phyloP scores from a whole-genome alignment of 2,888 invertebrate species.

The Heterodera filipjevi region DNA sequence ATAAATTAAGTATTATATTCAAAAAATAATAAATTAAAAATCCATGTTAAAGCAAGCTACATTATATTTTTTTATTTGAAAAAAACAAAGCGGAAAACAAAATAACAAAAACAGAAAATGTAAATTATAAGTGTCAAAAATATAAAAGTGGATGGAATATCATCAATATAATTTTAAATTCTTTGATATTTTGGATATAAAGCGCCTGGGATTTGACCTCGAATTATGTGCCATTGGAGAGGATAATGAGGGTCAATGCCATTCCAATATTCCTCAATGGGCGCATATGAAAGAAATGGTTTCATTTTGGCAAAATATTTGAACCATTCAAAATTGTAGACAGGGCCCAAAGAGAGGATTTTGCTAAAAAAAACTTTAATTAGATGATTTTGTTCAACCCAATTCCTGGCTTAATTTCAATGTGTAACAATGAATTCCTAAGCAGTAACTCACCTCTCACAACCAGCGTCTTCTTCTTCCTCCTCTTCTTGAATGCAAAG shows the following conservation, averaged over 20 bases:
- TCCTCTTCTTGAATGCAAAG: conserved; percentile 24
- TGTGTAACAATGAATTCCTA: too few relatives aligned
- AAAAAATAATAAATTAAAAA: too few relatives aligned
- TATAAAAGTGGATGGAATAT: background rate
- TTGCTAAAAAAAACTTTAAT: background rate
- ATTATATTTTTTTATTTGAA: too few relatives aligned
- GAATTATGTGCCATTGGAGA: conserved; percentile 47
- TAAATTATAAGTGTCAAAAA: background rate
- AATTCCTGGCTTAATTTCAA: too few relatives aligned
- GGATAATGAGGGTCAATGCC: conserved; percentile 47
- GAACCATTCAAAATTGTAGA: conserved; percentile 16
- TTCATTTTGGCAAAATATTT: conserved; percentile 3
- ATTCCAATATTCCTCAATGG: conserved; percentile 36
- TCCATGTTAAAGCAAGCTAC: too few relatives aligned
- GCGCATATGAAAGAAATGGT: conserved; percentile 11
- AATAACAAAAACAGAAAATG: background rate
- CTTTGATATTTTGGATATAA: conserved; percentile 36
- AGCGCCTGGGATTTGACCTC: conserved; percentile 44
- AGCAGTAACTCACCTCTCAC: too few relatives aligned
- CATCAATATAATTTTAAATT: background rate
- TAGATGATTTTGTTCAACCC: too few relatives aligned
- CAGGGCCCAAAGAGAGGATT: background rate
- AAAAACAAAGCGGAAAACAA: too few relatives aligned
- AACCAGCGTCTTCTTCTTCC: conserved; percentile 1
- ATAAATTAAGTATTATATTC: too few relatives aligned